Conservation (phyloP, 2,113 vertebrate species). For the Corythoichthys haematopterus region DNA sequence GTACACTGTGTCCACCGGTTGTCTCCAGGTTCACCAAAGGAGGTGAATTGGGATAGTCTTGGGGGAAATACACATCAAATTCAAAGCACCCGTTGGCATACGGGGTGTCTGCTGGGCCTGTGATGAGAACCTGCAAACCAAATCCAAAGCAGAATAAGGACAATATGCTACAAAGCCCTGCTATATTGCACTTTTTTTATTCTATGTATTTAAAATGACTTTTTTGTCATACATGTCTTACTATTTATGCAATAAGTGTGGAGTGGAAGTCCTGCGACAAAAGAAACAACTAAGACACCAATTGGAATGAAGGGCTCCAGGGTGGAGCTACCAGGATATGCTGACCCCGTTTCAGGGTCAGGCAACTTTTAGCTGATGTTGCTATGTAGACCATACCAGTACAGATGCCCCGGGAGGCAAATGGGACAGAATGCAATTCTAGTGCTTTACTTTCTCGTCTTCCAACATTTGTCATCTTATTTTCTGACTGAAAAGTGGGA, state of each 20-base stretch:
- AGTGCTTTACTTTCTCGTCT: background rate
- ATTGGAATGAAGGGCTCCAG: background rate
- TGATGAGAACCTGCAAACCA: slow-evolving; percentile 86
- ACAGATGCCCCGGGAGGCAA: background rate
- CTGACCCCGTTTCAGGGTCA: background rate
- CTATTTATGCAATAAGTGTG: background rate
- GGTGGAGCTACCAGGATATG: background rate
- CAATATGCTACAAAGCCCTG: too few relatives aligned
- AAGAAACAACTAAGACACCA: background rate
- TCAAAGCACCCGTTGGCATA: slow-evolving; percentile 98
- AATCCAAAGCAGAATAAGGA: background rate
- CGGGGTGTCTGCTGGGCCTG: slow-evolving; percentile 93
- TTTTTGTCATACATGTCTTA: background rate
- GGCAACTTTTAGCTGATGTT: slow-evolving; percentile 5
- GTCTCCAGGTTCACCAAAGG: slow-evolving; percentile 98
- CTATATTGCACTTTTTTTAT: too few relatives aligned
- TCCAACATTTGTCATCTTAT: background rate
- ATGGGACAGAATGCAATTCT: slow-evolving; percentile 3
- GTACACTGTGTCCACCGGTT: slow-evolving; percentile 93
- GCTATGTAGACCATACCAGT: background rate
- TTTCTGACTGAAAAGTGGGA: background rate
- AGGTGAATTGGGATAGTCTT: slow-evolving; percentile 98
- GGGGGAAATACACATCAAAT: slow-evolving; percentile 98
- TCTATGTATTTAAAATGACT: background rate
- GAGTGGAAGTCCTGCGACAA: background rate